These are phyloP conservation scores for Taurulus bubalis DNA, from an alignment of 2,113 vertebrate species.

Conservation along the genomic window DNA sequence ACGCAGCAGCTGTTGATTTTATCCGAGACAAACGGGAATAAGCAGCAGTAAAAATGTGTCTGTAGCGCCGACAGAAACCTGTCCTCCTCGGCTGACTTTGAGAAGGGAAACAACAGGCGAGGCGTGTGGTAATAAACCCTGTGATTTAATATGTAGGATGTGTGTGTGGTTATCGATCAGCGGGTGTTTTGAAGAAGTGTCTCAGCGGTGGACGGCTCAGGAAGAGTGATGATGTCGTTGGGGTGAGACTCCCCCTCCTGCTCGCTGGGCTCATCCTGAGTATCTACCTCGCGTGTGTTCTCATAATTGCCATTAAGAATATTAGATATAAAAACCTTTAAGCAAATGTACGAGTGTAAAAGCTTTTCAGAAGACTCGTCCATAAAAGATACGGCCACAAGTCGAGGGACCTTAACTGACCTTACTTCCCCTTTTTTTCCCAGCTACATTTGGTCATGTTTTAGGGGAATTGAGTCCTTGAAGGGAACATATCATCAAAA, in stretches of 20 bases:
- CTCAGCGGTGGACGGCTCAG: slow-evolving; percentile 6
- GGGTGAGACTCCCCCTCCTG: background rate
- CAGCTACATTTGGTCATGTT: background rate
- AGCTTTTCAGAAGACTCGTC: background rate
- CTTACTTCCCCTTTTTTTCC: background rate
- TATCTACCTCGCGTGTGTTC: background rate
- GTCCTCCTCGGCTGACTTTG: slow-evolving; percentile 8
- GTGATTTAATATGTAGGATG: slow-evolving; percentile 28
- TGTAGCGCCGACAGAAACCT: slow-evolving; percentile 20
- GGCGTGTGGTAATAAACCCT: slow-evolving; percentile 12
- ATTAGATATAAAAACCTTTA: background rate
- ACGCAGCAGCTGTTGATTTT: slow-evolving; percentile 47
- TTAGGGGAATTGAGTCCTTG: background rate
- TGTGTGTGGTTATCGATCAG: slow-evolving; percentile 37
- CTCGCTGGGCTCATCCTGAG: background rate
- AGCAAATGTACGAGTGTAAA: background rate
- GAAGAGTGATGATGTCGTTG: background rate
- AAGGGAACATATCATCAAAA: background rate
- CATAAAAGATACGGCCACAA: background rate
- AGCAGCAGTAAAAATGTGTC: slow-evolving; percentile 4
- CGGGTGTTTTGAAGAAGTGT: background rate
- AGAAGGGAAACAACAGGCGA: slow-evolving; percentile 8
- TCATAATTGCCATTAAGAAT: slow-evolving; percentile 5
- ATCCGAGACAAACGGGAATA: slow-evolving; percentile 27
- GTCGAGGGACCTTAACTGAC: background rate